Conservation (phyloP, 2,888 invertebrate species). For the Agriotes lineatus region DNA sequence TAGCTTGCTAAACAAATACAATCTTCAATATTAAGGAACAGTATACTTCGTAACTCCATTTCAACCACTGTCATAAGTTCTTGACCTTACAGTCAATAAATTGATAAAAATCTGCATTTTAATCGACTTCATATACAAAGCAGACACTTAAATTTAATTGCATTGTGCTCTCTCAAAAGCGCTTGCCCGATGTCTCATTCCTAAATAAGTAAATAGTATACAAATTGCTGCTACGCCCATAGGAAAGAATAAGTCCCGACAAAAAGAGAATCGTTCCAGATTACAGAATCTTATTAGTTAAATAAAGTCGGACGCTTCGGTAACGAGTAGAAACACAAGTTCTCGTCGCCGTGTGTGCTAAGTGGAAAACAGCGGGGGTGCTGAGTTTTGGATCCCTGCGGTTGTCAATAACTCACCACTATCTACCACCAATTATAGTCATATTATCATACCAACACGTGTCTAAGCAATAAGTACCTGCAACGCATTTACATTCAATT, state of each 20-base stretch:
- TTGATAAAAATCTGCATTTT: no score
- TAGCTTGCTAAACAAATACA: no score
- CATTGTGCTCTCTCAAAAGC: no score
- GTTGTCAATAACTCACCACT: conserved; percentile 63
- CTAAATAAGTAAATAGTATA: no score
- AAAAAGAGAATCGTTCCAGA: conserved; percentile 12
- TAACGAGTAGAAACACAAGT: conserved; percentile 7
- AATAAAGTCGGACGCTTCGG: conserved; percentile 14
- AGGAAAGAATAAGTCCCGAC: conserved; percentile 18
- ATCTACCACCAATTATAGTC: conserved; percentile 58
- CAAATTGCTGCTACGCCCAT: neutral
- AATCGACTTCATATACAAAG: no score
- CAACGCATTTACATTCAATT: neutral
- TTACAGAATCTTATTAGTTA: conserved; percentile 26
- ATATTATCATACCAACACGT: conserved; percentile 21
- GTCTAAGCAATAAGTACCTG: neutral
- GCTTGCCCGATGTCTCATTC: no score
- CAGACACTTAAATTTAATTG: no score
- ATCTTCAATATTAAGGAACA: no score
- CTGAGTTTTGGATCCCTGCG: conserved; percentile 57
- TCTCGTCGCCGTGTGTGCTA: conserved; percentile 46
- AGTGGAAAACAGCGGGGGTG: conserved; percentile 54
- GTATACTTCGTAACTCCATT: no score
- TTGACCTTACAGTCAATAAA: no score
- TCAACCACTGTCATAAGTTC: no score